Evolutionary conservation across 2,797 vertebrate genomes (phyloP).

Genomic region (Enoplosus armatus): DNA sequence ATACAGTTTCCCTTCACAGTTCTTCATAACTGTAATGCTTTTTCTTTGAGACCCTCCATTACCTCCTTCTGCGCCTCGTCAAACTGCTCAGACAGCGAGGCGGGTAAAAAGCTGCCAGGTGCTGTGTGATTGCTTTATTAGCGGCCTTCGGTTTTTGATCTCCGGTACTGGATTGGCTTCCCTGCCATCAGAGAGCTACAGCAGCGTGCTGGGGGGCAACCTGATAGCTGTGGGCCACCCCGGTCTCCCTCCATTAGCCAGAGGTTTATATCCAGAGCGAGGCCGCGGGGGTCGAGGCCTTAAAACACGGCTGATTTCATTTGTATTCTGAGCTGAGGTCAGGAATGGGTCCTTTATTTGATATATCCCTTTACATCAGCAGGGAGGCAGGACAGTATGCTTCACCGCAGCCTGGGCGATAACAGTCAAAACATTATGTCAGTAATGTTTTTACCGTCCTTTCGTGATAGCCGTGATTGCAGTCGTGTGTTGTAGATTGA

Average conservation of each 20-base stretch:
- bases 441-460: fast-evolving
- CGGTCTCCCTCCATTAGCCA: slow-evolving; percentile 24
- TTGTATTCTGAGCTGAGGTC: slow-evolving; percentile 52
- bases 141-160: slow-evolving; percentile 1
- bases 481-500: neutral
- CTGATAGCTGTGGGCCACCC: slow-evolving; percentile 8
- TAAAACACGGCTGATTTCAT: slow-evolving; percentile 43
- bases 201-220: neutral
- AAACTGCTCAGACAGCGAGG: neutral
- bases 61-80: neutral
- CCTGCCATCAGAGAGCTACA: neutral
- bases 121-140: slow-evolving; percentile 31
- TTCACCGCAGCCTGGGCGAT: neutral
- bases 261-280: slow-evolving; percentile 40
- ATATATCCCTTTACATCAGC: slow-evolving; percentile 11
- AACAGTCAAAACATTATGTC: neutral
- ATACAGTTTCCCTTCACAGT: neutral
- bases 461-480: neutral
- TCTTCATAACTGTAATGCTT: neutral
- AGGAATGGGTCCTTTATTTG: neutral
- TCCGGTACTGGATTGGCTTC: neutral
- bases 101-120: neutral
- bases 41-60: neutral
- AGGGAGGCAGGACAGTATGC: neutral
- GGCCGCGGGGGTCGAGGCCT: slow-evolving; percentile 36